Conservation (phyloP, 2,888 invertebrate genomes). For the Apotomis capreana region DNA sequence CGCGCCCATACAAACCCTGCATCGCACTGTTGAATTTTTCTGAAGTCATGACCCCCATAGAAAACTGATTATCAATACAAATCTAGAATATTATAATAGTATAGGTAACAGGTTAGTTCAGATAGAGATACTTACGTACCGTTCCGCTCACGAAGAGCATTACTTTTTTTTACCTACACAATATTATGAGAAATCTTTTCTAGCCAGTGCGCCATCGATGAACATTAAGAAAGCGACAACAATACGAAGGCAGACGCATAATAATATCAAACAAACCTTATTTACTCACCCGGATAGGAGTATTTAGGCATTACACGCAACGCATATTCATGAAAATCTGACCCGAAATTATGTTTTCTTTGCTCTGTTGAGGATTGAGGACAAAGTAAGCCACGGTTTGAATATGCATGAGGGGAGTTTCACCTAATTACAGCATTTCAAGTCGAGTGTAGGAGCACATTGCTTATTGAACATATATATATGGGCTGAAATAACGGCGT, state of each 20-base stretch:
- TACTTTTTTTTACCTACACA: too few species aligned
- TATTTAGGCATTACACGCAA: slow-evolving; percentile 23
- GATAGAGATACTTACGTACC: too few species aligned
- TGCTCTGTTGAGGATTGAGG: slow-evolving; percentile 30
- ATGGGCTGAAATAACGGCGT: slow-evolving; percentile 23
- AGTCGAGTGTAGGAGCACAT: slow-evolving; percentile 9
- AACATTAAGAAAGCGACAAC: neutral
- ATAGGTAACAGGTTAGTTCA: too few species aligned
- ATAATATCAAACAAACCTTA: slow-evolving; percentile 16
- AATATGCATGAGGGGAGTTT: slow-evolving; percentile 39
- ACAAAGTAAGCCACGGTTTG: slow-evolving; percentile 36
- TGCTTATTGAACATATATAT: slow-evolving; percentile 25
- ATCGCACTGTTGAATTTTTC: too few species aligned
- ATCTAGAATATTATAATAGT: too few species aligned
- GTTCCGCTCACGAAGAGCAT: too few species aligned
- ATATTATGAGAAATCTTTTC: too few species aligned
- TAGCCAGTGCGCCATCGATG: too few species aligned
- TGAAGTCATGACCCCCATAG: too few species aligned
- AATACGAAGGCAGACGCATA: neutral
- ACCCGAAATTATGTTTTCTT: slow-evolving; percentile 37
- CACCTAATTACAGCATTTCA: slow-evolving; percentile 29
- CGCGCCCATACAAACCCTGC: too few species aligned
- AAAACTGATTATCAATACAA: too few species aligned
- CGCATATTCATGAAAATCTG: slow-evolving; percentile 38
- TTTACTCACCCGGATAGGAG: slow-evolving; percentile 19